These are phyloP conservation scores for Anhinga rufa DNA, from an alignment of 2,113 vertebrate species.

Conservation along the genomic window DNA sequence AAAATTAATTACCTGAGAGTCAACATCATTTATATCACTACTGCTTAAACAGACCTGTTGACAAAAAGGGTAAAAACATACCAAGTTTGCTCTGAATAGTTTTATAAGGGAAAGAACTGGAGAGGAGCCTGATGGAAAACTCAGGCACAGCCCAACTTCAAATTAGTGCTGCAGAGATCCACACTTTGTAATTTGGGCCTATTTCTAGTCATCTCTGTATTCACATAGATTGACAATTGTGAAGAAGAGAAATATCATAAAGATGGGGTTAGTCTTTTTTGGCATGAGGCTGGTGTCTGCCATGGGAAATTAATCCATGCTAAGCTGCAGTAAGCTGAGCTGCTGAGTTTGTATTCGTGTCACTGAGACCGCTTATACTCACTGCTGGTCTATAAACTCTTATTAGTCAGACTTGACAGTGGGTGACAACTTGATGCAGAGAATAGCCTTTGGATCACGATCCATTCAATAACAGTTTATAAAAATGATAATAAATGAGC, in stretches of 20 bases:
- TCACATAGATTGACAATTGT: neutral
- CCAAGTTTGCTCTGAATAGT: neutral
- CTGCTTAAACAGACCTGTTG: neutral
- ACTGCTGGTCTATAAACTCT: neutral
- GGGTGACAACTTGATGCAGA: neutral
- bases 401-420: conserved; percentile 8
- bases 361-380: neutral
- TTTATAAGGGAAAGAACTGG: neutral
- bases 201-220: neutral
- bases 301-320: conserved; percentile 21
- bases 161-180: neutral
- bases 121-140: neutral
- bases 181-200: neutral
- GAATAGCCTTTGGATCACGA: neutral
- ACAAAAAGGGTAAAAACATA: neutral
- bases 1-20: neutral
- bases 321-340: conserved; percentile 21
- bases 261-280: neutral
- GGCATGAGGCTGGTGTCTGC: neutral
- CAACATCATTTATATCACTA: neutral
- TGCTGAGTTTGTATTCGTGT: conserved; percentile 22
- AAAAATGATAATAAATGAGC: neutral
- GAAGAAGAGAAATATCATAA: neutral
- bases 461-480: neutral
- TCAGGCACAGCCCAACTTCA: neutral